Evolutionary conservation across 1,140 invertebrate genomes (phyloP).

Genomic region (Lithobius niger): DNA sequence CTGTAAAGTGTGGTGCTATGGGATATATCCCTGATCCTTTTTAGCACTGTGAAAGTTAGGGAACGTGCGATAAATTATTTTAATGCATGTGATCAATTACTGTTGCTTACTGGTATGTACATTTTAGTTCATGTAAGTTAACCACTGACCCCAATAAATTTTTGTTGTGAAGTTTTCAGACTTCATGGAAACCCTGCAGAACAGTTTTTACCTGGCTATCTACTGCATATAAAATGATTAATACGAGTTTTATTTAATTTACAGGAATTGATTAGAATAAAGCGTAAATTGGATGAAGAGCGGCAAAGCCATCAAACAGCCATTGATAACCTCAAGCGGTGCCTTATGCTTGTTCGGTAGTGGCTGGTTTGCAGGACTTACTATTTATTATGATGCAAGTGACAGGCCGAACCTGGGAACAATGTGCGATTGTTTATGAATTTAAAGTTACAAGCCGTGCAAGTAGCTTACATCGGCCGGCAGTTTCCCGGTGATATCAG

Average conservation of each 20-base stretch:
- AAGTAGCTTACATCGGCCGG: too few relatives aligned
- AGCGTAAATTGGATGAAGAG: slow-evolving; percentile 5
- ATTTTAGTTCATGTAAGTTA: not conserved
- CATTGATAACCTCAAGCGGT: slow-evolving; percentile 9
- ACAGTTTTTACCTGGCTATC: not conserved
- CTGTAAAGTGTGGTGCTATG: too few relatives aligned
- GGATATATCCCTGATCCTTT: too few relatives aligned
- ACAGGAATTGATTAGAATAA: not conserved
- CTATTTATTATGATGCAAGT: too few relatives aligned
- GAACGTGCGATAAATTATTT: not conserved
- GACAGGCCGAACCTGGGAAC: too few relatives aligned
- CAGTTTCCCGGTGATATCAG: too few relatives aligned
- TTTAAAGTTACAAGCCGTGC: too few relatives aligned
- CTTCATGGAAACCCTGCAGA: not conserved
- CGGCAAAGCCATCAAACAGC: not conserved
- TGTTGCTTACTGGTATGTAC: not conserved
- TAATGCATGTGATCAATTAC: not conserved
- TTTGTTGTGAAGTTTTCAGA: not conserved
- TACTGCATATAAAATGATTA: not conserved
- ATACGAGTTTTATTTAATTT: not conserved
- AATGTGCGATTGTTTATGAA: too few relatives aligned
- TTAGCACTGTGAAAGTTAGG: too few relatives aligned
- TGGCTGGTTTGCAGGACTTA: too few relatives aligned
- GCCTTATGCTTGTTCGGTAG: not conserved
- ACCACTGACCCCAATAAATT: not conserved